These are phyloP conservation scores for Muscicapa comitata DNA, from an alignment of 2,797 vertebrate species.

Conservation along the genomic window DNA sequence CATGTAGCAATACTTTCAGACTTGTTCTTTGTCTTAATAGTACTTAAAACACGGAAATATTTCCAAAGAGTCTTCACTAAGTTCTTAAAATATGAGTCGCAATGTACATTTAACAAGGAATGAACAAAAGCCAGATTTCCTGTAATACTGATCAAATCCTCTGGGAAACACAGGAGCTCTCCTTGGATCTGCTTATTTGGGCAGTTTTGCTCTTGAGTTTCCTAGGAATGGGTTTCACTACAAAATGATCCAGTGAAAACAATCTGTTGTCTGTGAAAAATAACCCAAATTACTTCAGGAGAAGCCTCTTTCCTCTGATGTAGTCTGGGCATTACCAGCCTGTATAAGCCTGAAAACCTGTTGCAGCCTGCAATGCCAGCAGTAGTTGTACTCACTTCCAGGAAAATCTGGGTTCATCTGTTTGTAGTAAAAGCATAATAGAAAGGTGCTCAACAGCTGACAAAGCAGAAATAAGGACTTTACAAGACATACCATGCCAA, in stretches of 20 bases:
- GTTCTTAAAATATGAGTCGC: not conserved
- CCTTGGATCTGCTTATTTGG: not conserved
- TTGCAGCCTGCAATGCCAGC: not conserved
- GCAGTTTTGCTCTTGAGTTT: not conserved
- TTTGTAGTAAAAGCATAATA: not conserved
- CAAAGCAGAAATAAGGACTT: not conserved
- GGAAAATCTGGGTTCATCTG: not conserved
- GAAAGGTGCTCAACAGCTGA: not conserved
- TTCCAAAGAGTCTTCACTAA: not conserved
- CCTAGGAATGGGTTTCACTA: not conserved
- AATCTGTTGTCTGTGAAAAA: not conserved
- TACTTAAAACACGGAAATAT: not conserved
- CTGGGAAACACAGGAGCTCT: not conserved
- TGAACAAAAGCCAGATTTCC: not conserved
- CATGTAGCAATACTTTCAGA: not conserved
- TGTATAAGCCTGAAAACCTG: not conserved
- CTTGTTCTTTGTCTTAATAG: not conserved
- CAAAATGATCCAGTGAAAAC: not conserved
- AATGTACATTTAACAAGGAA: not conserved
- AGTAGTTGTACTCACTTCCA: not conserved
- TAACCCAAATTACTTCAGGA: not conserved
- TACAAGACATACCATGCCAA: not conserved
- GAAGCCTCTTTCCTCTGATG: not conserved
- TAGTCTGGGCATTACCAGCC: not conserved
- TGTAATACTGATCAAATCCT: not conserved